These are phyloP conservation scores for Pardalotus punctatus DNA, from an alignment of 2,113 vertebrate species.

Conservation along the genomic window DNA sequence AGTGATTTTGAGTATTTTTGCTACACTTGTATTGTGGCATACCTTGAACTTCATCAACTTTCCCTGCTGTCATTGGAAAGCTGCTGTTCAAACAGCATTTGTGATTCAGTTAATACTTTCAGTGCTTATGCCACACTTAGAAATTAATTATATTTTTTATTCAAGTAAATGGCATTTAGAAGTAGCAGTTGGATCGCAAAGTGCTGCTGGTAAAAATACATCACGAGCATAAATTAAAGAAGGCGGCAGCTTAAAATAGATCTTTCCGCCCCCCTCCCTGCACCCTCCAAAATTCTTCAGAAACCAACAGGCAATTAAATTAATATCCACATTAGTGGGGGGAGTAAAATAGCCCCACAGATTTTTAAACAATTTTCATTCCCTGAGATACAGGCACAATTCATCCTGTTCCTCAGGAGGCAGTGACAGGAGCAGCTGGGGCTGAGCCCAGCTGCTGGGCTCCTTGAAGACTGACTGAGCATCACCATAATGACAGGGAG, in stretches of 20 bases:
- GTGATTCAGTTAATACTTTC: background rate
- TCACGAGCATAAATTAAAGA: background rate
- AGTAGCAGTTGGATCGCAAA: background rate
- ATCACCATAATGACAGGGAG: background rate
- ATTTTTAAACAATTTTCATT: background rate
- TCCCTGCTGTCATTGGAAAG: background rate
- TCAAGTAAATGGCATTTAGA: slow-evolving; percentile 27
- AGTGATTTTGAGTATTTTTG: background rate
- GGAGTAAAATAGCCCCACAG: background rate
- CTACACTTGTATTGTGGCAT: background rate
- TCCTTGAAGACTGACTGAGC: background rate
- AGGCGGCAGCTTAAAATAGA: slow-evolving; percentile 1
- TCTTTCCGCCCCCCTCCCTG: background rate
- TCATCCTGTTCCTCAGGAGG: background rate
- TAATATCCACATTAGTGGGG: background rate
- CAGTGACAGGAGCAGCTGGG: accelerated
- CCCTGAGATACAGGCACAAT: background rate
- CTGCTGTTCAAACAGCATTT: background rate
- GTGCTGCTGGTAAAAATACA: background rate
- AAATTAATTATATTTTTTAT: slow-evolving; percentile 10
- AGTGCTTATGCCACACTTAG: background rate
- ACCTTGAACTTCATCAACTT: background rate
- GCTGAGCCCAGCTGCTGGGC: background rate
- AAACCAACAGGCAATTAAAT: background rate
- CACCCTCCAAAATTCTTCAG: background rate